Evolutionary conservation across 2,888 invertebrate species (phyloP), one percentile per base, ranked within the genome.

Genomic region (Mythimna albipuncta): DNA sequence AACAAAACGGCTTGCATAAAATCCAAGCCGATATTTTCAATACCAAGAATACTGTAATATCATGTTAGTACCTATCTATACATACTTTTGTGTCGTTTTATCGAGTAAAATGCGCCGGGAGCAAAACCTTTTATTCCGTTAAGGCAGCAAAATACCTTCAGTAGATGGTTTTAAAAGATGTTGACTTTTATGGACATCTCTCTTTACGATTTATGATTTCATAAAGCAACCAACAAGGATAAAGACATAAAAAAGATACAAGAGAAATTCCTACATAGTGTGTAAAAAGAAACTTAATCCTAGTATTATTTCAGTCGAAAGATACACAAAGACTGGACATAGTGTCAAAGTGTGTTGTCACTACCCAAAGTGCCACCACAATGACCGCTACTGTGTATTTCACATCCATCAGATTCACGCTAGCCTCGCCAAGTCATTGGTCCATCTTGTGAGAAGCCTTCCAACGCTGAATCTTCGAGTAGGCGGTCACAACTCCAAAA

Each of bases 1-100:
- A 38, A 63, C 76, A 6, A 64, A 62, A 62, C 50, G 38, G 65
- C 61, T 66, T 64, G 78, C 65, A 69, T 71, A 70, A 67, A 67
- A 62, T 32, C 66, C 32, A 19, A 62, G 11, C 62, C 13, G 65
- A 79, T 69, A 65, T 79, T 78, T 74, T 63, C 67, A 62, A 72
- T 41, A 78, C 6, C 66, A 38, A 35, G 67, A 61, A 73, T 78
- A 74, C 35, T 54, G 78, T 66, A 63, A 65, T 71, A 77, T 55
- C 77, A n/a, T 57, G 35, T 55, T 47, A 10, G 69, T 41, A 32
- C 32, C 32, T 32, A 16, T 68, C 26, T 68, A 26, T 26, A 21
- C 41, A 55, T 58, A 68, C 54, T 58, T 47, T 72, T 77, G 77
- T 66, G 32, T 47, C 72, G 41, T 68, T 80, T 72, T 79, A 76